Conservation (phyloP, 2,888 invertebrate species). For the Agrenia bidenticulata region DNA sequence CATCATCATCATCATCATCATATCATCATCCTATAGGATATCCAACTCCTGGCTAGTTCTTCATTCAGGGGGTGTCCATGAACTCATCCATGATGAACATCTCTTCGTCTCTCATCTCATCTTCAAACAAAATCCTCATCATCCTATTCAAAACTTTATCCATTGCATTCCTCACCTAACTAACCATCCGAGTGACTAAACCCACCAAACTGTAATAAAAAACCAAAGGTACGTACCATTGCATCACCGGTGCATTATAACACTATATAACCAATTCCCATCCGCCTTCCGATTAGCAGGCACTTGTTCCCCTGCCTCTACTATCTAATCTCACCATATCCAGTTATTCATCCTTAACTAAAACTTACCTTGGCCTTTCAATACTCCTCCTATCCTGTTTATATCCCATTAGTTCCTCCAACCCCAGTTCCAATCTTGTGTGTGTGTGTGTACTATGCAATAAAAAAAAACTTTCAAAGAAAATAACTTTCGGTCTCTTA, state of each 20-base stretch:
- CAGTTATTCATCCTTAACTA: too few species aligned
- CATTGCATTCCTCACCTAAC: slow-evolving; percentile 12
- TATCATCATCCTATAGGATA: neutral
- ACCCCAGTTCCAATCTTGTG: too few species aligned
- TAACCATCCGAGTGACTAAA: neutral
- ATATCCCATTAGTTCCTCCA: too few species aligned
- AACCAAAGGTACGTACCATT: too few species aligned
- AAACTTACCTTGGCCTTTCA: too few species aligned
- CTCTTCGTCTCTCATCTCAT: neutral
- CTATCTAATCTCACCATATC: too few species aligned
- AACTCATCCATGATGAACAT: slow-evolving; percentile 23
- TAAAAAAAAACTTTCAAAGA: slow-evolving; percentile 5
- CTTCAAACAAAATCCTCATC: slow-evolving; percentile 7
- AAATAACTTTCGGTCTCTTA: slow-evolving; percentile 4
- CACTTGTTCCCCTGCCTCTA: too few species aligned
- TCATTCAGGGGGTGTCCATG: slow-evolving; percentile 30
- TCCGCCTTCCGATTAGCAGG: too few species aligned
- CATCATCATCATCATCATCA: neutral
- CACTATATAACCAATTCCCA: too few species aligned
- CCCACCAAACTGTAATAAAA: too few species aligned
- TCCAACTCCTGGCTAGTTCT: neutral
- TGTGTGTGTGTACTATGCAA: neutral
- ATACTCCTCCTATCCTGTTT: too few species aligned
- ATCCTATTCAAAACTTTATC: slow-evolving; percentile 9
- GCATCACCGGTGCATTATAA: too few species aligned